Conservation (phyloP, 2,797 vertebrate species). For the Delichon dasypus region DNA sequence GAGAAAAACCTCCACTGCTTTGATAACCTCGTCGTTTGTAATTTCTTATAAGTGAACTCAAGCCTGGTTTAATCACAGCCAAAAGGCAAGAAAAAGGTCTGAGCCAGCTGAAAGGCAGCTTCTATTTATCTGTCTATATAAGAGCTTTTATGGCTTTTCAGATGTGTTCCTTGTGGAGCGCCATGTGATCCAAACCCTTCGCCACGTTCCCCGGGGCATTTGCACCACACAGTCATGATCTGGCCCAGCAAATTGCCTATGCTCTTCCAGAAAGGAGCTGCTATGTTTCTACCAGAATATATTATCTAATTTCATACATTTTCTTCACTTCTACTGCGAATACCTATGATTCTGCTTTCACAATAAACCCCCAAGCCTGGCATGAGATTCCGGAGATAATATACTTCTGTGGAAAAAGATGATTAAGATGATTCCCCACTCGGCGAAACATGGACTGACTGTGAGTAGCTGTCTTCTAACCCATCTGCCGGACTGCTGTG, state of each 20-base stretch:
- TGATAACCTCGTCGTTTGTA: not conserved
- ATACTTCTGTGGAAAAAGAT: not conserved
- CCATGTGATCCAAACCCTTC: not conserved
- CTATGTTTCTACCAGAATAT: not conserved
- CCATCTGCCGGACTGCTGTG: not conserved
- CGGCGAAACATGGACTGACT: rapidly evolving
- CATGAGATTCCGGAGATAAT: not conserved
- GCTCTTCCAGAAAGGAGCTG: not conserved
- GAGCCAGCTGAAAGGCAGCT: not conserved
- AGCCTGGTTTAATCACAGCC: not conserved
- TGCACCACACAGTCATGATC: rapidly evolving
- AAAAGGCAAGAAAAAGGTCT: not conserved
- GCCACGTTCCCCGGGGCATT: not conserved
- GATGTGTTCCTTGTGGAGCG: not conserved
- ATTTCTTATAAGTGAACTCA: not conserved
- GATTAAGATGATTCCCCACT: not conserved
- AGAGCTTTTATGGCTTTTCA: not conserved
- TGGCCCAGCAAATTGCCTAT: not conserved
- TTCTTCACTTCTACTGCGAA: not conserved
- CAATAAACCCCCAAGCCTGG: not conserved
- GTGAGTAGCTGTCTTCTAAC: not conserved
- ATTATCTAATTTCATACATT: not conserved
- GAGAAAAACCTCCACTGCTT: not conserved
- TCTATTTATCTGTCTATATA: not conserved
- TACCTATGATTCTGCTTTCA: not conserved